A percentile compares a stretch with the other conserved stretches of the same genome.
Evolutionary conservation across 2,888 invertebrate genomes (phyloP).

Genomic region (Tetheella fluctuosa): DNA sequence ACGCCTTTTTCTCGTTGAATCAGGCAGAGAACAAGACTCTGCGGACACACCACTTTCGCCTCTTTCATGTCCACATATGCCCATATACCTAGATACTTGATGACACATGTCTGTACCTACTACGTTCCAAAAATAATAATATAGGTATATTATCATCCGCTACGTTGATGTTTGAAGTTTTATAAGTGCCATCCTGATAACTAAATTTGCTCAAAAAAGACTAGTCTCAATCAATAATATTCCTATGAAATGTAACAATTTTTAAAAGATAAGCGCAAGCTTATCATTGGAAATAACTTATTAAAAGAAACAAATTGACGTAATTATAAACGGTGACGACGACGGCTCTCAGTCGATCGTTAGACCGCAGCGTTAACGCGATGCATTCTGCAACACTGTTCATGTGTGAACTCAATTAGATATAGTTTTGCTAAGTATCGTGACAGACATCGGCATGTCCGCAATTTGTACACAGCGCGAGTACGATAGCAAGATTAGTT

Average conservation of each 20-base stretch:
- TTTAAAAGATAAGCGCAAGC: neutral
- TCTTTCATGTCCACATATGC: neutral
- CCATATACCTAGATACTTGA: neutral
- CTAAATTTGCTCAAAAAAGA: too few relatives aligned
- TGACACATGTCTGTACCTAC: neutral
- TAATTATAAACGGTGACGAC: conserved; percentile 24
- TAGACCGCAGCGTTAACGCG: conserved; percentile 35
- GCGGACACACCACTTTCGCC: conserved; percentile 13
- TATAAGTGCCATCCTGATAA: too few relatives aligned
- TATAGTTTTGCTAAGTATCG: conserved; percentile 58
- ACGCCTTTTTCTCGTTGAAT: conserved; percentile 2
- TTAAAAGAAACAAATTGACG: neutral
- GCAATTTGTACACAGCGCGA: conserved; percentile 48
- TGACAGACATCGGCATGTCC: conserved; percentile 45
- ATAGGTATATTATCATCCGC: too few relatives aligned
- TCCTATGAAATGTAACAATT: too few relatives aligned
- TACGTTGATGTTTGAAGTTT: too few relatives aligned
- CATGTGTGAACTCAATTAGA: conserved; percentile 73
- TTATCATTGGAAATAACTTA: neutral
- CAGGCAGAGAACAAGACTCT: conserved; percentile 2
- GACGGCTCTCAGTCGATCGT: conserved; percentile 21
- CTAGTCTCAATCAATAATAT: too few relatives aligned
- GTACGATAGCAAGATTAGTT: conserved; percentile 43
- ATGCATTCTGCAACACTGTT: conserved; percentile 62
- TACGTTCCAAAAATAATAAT: too few relatives aligned